Evolutionary conservation across 2,797 vertebrate genomes (phyloP), one percentile per base, ranked within the genome.

Genomic region (Melopsittacus undulatus): DNA sequence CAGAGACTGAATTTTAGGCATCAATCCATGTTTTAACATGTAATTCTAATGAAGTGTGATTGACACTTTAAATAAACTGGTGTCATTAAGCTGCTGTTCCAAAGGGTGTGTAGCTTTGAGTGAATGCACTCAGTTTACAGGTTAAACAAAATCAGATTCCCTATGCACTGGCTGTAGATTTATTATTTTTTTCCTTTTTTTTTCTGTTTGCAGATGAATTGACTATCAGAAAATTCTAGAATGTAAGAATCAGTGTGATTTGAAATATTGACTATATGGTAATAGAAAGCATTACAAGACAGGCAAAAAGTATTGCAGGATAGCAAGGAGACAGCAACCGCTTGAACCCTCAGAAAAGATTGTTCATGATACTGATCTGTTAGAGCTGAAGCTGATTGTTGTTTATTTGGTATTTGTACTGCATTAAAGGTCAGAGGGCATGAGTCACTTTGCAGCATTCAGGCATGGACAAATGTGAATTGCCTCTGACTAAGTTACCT

Each of bases 11-110:
- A 51, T 83, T 69, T 91, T 94, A 92, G 83, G 62, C 80, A 92
- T 68, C 80, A 89, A 59, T 94, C 84, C 46, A 29, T 85, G 46
- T 96, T 96, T 97, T 95, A 93, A 92, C 76, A 64, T 92, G 87
- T 94, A 92, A 90, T 92, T 90, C 84, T 90, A 96, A 94, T 74
- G 79, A 96, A 42, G 49, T 83, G 38, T 82, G 94, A 94, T 96
- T 94, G 95, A 93, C 85, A 93, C 75, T 78, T 92, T 51, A 73
- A 87, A 91, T 64, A 76, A 48, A 54, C 34, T 34, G 7, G 1
- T 42, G 24, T 40, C 17, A 38, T 88, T 91, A 80, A 67, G 63
- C 20, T 77, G n/a, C 63, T 79, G 36, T 86, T 95, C 70, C 48
- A 75, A 76, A 87, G 38, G 45, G 68, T 73, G 22, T 66, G 51